Evolutionary conservation across 2,888 invertebrate species (phyloP), one percentile per base, ranked within the genome.

Genomic region (Polydrusus tereticollis): DNA sequence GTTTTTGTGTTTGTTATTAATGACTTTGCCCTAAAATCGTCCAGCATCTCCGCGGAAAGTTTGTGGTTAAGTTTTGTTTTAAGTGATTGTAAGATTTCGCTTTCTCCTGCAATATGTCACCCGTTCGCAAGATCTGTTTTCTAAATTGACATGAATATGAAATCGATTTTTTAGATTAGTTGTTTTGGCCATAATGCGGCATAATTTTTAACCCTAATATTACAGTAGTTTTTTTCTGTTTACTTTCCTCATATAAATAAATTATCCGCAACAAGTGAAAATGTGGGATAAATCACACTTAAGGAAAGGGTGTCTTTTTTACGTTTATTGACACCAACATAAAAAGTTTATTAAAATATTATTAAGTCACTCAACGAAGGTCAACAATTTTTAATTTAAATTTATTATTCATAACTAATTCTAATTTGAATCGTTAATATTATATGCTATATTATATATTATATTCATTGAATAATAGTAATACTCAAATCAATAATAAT

Each of bases 21-120:
- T 10, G 52, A 29, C 52, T 29, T 3, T 16, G 6, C 6, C 0
- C 8, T 14, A 55, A n/a, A 29, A 18, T n/a, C 52, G 1, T 14
- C 29, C 16, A 16, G 3, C 8, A 29, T 12, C 10, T 33, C 36
- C 20, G n/a, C 14, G 16, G 14, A 26, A 36, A 36, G 18, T 64
- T 50, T 64, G 52, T 36, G 33, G 36, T 64, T 64, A 64, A 38
- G 52, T 52, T 64, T 64, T 52, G 2, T 18, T n/a, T 52, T 29
- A 43, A 50, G 64, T 64, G 64, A 41, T 64, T 52, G 41, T 52
- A 64, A 50, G 52, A 52, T 47, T 64, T 38, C n/a, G 45, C 45
- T 5, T 55, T 41, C 41, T 14, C 18, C 52, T 16, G 52, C 52
- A 55, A 55, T 55, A 55, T 55, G 52, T 55, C 52, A 55, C 29